Conservation (phyloP, 2,888 invertebrate species). For the Microctonus aethiopoides region DNA sequence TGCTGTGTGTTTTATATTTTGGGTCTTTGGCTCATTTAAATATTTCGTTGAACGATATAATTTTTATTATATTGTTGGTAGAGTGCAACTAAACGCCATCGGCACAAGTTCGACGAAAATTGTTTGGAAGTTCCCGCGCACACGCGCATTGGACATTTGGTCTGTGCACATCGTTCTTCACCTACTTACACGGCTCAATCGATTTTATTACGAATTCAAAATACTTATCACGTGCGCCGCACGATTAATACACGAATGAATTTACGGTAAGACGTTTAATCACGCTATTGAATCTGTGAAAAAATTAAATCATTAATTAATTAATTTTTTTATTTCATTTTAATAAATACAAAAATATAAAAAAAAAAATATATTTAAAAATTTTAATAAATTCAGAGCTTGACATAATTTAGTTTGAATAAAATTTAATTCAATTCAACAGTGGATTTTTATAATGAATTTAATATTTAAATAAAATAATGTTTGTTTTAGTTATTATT, state of each 20-base stretch:
- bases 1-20: background rate
- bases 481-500: no score
- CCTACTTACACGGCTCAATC: slow-evolving; percentile 15
- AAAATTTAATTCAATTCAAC: no score
- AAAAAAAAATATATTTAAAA: background rate
- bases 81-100: slow-evolving; percentile 1
- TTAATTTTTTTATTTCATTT: background rate
- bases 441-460: no score
- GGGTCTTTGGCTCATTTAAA: background rate
- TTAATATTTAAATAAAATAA: no score
- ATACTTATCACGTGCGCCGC: slow-evolving; percentile 18
- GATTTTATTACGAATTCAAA: background rate
- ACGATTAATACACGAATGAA: background rate
- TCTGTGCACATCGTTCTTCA: slow-evolving; percentile 2
- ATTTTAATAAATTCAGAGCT: no score
- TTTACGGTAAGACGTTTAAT: slow-evolving; percentile 19
- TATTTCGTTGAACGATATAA: background rate
- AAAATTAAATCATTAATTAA: background rate
- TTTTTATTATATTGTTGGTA: background rate
- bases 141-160: slow-evolving; percentile 9
- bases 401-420: no score
- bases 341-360: background rate
- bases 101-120: slow-evolving; percentile 7
- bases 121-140: slow-evolving; percentile 27
- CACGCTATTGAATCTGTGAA: no score